phyloP scores from a whole-genome alignment of 2,888 invertebrate genomes.

The Tetragonisca angustula region DNA sequence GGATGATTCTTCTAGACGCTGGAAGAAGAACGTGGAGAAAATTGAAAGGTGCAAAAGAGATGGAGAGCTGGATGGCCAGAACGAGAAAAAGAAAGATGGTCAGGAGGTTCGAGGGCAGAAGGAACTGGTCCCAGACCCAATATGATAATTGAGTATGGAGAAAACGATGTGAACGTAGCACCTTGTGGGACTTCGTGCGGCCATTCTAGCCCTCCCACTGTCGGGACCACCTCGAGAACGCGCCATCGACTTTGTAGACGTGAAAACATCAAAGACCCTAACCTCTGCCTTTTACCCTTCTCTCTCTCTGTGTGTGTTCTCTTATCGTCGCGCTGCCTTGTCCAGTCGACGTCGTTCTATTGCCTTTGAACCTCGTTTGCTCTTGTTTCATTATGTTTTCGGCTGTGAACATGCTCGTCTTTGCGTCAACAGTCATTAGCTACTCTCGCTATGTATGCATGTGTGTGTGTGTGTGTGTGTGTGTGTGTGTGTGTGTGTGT shows the following conservation, averaged over 20 bases:
- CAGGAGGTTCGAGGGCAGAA: constrained; percentile 51
- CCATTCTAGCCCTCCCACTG: constrained; percentile 73
- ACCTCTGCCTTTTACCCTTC: constrained; percentile 44
- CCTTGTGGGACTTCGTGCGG: constrained; percentile 74
- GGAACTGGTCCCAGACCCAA: constrained; percentile 77
- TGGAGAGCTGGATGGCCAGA: constrained; percentile 17
- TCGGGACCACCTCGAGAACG: constrained; percentile 68
- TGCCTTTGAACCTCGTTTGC: constrained; percentile 45
- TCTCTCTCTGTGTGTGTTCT: background rate
- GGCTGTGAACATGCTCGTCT: background rate
- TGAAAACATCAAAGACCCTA: constrained; percentile 69
- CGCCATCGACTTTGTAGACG: constrained; percentile 67
- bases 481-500: too few relatives aligned
- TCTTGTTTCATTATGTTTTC: constrained; percentile 61
- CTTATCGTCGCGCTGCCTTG: background rate
- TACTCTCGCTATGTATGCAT: too few relatives aligned
- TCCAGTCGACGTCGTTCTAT: constrained; percentile 22
- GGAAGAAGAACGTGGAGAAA: constrained; percentile 41
- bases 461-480: too few relatives aligned
- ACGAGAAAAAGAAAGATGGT: constrained; percentile 32
- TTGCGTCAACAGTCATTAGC: background rate
- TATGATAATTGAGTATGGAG: constrained; percentile 80
- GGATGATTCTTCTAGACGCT: constrained; percentile 51
- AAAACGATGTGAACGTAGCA: constrained; percentile 78
- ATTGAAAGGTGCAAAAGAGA: constrained; percentile 19